A percentile compares a stretch with the other conserved stretches of the same genome.
Evolutionary conservation across 1,140 invertebrate species (phyloP).

Genomic region (Glomeris maerens): DNA sequence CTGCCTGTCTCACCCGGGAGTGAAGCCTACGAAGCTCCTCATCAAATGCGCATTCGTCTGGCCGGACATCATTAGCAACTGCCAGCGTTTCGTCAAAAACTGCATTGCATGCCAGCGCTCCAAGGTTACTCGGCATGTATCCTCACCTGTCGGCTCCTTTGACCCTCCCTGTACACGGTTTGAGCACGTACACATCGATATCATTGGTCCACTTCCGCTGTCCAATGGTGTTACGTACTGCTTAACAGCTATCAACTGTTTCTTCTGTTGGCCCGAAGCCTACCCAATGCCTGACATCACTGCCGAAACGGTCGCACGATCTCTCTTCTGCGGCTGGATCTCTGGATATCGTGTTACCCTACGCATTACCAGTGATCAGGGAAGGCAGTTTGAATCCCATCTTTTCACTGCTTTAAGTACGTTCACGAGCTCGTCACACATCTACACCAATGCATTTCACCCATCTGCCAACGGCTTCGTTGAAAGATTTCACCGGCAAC

Average conservation of each 20-base stretch:
- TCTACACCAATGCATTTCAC: slow-evolving; percentile 27
- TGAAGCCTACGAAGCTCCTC: slow-evolving; percentile 20
- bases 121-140: slow-evolving; percentile 17
- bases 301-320: too few species aligned
- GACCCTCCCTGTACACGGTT: slow-evolving; percentile 23
- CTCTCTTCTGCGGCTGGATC: slow-evolving; percentile 27
- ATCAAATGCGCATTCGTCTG: slow-evolving; percentile 30
- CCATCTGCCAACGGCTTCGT: slow-evolving; percentile 27
- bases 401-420: slow-evolving; percentile 14
- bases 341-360: slow-evolving; percentile 22
- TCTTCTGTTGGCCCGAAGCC: too few species aligned
- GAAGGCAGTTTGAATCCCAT: slow-evolving; percentile 31
- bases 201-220: slow-evolving; percentile 32
- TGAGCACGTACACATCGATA: slow-evolving; percentile 34
- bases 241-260: too few species aligned
- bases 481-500: slow-evolving; percentile 27
- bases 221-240: slow-evolving; percentile 25
- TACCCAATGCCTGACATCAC: too few species aligned
- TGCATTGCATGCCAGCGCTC: slow-evolving; percentile 19
- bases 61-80: slow-evolving; percentile 26
- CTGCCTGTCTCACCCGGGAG: slow-evolving; percentile 21
- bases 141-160: slow-evolving; percentile 18
- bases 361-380: slow-evolving; percentile 30
- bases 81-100: slow-evolving; percentile 10
- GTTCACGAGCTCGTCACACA: slow-evolving; percentile 11